Percentiles rank a stretch among this genome's conserved stretches.
Evolutionary conservation across 2,888 invertebrate species (phyloP).

Genomic region (Glyphotaelius pellucidus): DNA sequence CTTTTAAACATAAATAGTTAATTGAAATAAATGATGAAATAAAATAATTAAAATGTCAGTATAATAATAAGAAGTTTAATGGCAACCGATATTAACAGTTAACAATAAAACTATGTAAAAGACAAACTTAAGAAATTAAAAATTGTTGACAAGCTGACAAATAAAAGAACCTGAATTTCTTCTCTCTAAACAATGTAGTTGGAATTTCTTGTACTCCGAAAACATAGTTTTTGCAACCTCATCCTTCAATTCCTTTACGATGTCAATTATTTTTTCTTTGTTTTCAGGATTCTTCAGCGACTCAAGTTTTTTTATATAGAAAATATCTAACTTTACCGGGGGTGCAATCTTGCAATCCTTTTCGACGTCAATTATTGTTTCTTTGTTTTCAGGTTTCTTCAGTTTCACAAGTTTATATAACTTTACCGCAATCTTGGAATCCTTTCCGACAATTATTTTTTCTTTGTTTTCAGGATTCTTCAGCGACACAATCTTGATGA

Average conservation of each 20-base stretch:
- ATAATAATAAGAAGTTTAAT: no score
- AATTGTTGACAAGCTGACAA: background rate
- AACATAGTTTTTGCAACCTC: conserved; percentile 73
- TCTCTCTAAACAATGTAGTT: conserved; percentile 70
- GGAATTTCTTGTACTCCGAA: conserved; percentile 73
- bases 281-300: conserved; percentile 71
- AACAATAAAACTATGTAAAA: no score
- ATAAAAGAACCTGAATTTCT: conserved; percentile 23
- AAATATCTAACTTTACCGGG: conserved; percentile 73
- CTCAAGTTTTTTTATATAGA: conserved; percentile 73
- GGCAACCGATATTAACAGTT: no score
- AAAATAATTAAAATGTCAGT: no score
- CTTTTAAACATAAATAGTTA: no score
- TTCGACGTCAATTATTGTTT: conserved; percentile 70
- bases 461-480: conserved; percentile 72
- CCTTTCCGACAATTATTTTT: no score
- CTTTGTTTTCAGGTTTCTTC: no score
- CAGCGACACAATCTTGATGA: conserved; percentile 72
- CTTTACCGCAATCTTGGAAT: no score
- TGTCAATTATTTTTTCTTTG: conserved; percentile 71
- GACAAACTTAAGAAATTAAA: no score
- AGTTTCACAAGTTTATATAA: no score
- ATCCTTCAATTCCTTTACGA: conserved; percentile 71
- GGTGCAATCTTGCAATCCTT: conserved; percentile 73
- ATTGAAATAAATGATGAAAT: no score